phyloP scores from a whole-genome alignment of 2,888 invertebrate genomes.

The Stictocephala bisonia region DNA sequence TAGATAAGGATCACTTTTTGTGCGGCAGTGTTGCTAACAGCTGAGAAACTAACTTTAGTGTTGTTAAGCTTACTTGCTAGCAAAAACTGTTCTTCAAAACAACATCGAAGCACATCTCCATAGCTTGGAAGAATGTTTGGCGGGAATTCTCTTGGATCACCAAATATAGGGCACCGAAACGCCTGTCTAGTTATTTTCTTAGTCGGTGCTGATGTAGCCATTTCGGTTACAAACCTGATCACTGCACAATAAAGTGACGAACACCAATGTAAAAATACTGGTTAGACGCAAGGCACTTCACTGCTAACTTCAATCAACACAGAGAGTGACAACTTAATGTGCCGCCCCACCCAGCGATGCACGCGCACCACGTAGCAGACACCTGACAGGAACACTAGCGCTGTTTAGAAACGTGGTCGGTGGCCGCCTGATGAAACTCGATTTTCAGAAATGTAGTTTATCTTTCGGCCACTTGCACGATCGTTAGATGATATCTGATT shows the following conservation, averaged over 20 bases:
- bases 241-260: background rate
- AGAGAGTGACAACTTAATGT: constrained; percentile 4
- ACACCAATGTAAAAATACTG: background rate
- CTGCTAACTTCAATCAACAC: background rate
- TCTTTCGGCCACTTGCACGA: background rate
- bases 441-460: background rate
- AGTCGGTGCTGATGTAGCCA: constrained; percentile 19
- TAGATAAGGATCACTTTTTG: constrained; percentile 17
- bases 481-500: background rate
- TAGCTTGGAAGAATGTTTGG: constrained; percentile 33
- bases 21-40: background rate
- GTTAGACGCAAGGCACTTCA: background rate
- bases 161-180: constrained; percentile 39
- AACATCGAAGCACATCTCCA: constrained; percentile 40
- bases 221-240: background rate
- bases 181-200: constrained; percentile 37
- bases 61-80: constrained; percentile 33
- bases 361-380: constrained; percentile 10
- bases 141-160: constrained; percentile 34
- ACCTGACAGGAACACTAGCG: constrained; percentile 5
- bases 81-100: constrained; percentile 34
- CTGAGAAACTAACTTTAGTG: constrained; percentile 28
- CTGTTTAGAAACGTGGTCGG: constrained; percentile 4
- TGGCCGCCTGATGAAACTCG: background rate
- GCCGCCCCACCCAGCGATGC: background rate